Evolutionary conservation across 2,113 vertebrate genomes (phyloP).

Genomic region (Rhinoderma darwinii): DNA sequence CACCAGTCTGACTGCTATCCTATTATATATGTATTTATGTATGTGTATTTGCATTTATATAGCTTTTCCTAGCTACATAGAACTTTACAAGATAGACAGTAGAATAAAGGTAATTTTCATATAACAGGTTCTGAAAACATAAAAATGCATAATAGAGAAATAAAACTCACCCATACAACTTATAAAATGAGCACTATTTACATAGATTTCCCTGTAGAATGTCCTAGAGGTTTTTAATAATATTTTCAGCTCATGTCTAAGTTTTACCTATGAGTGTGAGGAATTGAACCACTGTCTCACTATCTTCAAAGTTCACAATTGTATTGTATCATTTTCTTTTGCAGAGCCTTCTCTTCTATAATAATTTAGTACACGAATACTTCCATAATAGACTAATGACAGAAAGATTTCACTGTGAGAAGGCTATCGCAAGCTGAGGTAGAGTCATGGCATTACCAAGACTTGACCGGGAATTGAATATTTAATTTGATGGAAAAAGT

Average conservation of each 20-base stretch:
- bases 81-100: constrained; percentile 25
- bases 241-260: not conserved
- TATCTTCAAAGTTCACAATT: not conserved
- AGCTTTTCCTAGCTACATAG: constrained; percentile 11
- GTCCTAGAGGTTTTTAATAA: not conserved
- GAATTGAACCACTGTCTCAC: not conserved
- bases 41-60: constrained; percentile 31
- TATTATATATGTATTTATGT: constrained; percentile 46
- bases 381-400: not conserved
- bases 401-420: not conserved
- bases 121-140: constrained; percentile 11
- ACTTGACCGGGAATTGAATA: too few species aligned
- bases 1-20: not conserved
- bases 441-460: too few species aligned
- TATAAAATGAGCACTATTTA: not conserved
- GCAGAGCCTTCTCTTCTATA: not conserved
- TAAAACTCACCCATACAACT: not conserved
- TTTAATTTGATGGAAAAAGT: too few species aligned
- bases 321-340: not conserved
- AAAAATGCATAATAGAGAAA: constrained; percentile 26
- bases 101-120: constrained; percentile 28
- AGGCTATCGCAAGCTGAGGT: too few species aligned
- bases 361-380: not conserved
- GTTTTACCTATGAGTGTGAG: not conserved
- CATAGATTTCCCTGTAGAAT: not conserved